Percentiles rank a stretch among this genome's conserved stretches.
Conservation (phyloP, 2,888 invertebrate genomes). For the Napeogenes inachia region DNA sequence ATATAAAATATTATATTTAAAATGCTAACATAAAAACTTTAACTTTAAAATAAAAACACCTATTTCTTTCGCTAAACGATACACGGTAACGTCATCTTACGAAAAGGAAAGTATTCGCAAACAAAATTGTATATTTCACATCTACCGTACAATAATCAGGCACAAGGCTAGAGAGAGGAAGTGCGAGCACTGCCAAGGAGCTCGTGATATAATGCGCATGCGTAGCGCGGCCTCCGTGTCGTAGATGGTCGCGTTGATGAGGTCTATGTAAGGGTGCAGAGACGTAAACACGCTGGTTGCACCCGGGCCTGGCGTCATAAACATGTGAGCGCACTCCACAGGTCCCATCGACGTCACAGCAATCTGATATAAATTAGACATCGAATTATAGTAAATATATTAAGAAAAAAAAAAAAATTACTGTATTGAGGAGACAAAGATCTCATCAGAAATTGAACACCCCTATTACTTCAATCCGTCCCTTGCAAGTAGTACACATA, state of each 20-base stretch:
- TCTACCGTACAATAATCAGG: not conserved
- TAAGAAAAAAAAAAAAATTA: not conserved
- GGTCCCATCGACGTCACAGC: constrained; percentile 64
- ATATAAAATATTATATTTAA: no score
- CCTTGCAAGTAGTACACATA: constrained; percentile 15
- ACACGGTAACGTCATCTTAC: not conserved
- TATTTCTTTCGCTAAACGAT: not conserved
- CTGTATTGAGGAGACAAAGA: not conserved
- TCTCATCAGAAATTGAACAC: not conserved
- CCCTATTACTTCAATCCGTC: not conserved
- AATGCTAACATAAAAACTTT: no score
- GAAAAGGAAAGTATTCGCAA: not conserved
- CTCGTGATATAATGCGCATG: constrained; percentile 36
- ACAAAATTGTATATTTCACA: not conserved
- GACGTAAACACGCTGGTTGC: constrained; percentile 61
- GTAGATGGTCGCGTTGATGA: constrained; percentile 53
- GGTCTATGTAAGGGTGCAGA: constrained; percentile 48
- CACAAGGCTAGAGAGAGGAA: not conserved
- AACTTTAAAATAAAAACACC: not conserved
- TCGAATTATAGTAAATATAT: not conserved
- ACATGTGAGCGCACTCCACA: constrained; percentile 42
- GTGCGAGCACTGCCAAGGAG: not conserved
- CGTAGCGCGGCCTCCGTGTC: constrained; percentile 43
- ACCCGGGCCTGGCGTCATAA: constrained; percentile 27
- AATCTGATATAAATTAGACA: not conserved